Evolutionary conservation across 2,888 invertebrate species (phyloP).

Genomic region (Polia nebulosa): DNA sequence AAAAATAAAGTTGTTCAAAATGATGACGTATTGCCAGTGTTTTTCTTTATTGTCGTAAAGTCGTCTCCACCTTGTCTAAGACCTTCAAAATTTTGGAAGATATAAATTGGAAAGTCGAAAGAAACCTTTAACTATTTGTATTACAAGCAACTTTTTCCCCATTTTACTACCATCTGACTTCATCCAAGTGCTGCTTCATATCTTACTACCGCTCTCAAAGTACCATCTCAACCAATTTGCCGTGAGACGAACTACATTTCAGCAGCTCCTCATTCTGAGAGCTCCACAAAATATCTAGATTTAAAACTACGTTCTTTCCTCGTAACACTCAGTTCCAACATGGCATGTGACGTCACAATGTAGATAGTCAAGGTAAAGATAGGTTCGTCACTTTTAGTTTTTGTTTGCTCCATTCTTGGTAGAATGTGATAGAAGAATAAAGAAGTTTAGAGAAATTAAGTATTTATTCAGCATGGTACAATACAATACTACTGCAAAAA

Average conservation of each 20-base stretch:
- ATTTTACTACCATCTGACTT: constrained; percentile 3
- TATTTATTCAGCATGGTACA: too few relatives aligned
- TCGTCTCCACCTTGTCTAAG: too few relatives aligned
- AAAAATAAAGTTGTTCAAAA: too few relatives aligned
- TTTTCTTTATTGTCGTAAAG: too few relatives aligned
- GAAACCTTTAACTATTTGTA: too few relatives aligned
- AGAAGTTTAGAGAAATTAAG: too few relatives aligned
- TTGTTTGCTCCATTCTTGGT: not conserved
- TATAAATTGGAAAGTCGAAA: too few relatives aligned
- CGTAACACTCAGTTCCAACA: constrained; percentile 2
- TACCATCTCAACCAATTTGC: constrained; percentile 35
- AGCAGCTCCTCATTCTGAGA: constrained; percentile 11
- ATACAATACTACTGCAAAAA: too few relatives aligned
- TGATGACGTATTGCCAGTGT: too few relatives aligned
- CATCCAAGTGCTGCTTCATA: constrained; percentile 17
- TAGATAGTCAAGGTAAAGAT: not conserved
- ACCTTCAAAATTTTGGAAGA: too few relatives aligned
- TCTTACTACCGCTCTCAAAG: constrained; percentile 9
- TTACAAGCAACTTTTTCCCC: not conserved
- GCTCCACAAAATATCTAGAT: constrained; percentile 26
- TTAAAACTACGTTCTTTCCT: constrained; percentile 19
- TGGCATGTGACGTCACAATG: constrained; percentile 27
- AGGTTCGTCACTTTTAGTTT: not conserved
- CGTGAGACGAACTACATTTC: constrained; percentile 12
- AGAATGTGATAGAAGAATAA: not conserved